These are phyloP conservation scores for Cepaea hortensis DNA, from an alignment of 2,888 invertebrate species.

Conservation along the genomic window DNA sequence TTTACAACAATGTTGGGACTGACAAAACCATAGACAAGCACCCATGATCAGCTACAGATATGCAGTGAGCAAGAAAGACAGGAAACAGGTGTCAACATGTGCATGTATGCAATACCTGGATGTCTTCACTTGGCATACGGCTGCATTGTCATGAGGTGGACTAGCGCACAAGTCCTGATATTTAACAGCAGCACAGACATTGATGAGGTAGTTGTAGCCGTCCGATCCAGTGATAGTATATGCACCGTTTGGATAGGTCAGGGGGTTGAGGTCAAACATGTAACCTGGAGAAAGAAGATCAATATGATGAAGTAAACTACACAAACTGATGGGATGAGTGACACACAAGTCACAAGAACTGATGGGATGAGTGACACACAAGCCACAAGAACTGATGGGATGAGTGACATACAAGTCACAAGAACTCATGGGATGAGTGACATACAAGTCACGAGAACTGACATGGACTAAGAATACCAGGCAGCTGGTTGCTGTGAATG, in stretches of 20 bases:
- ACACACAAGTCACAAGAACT: too few species aligned
- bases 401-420: too few species aligned
- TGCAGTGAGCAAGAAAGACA: neutral
- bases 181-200: constrained; percentile 67
- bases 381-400: too few species aligned
- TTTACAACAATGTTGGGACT: too few species aligned
- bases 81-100: neutral
- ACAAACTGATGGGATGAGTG: too few species aligned
- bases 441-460: too few species aligned
- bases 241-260: constrained; percentile 54
- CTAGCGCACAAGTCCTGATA: constrained; percentile 59
- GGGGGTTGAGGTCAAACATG: constrained; percentile 66
- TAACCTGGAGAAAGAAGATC: constrained; percentile 58
- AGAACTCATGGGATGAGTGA: too few species aligned
- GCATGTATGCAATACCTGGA: neutral
- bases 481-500: too few species aligned
- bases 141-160: constrained; percentile 57
- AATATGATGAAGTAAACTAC: too few species aligned
- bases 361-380: too few species aligned
- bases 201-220: constrained; percentile 66
- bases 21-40: too few species aligned
- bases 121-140: constrained; percentile 69
- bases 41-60: neutral
- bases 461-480: too few species aligned
- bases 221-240: constrained; percentile 58